Base-by-base conservation (phyloP, 2,113 vertebrate genomes). In the Sebastes schlegelii region DNA sequence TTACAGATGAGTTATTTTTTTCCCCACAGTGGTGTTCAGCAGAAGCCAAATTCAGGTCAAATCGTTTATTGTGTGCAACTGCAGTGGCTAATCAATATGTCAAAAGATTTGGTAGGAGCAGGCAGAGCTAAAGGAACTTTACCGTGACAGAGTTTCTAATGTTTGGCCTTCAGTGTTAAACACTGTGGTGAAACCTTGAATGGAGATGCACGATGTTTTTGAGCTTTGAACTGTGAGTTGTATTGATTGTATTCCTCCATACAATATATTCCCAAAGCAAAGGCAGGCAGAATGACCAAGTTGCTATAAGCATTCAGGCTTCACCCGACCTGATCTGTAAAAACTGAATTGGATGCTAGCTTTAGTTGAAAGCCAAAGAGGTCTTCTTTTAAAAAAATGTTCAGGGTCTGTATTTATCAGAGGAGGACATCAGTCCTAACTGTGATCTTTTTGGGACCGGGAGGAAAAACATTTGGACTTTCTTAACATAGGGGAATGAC, bases 41-140 rank as follows among this genome's bases (percentile, higher is more conserved):
- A 76, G 62, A 46, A 77, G 63, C 16, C 42, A 58, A 43, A n/a
- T 64, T 65, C 62, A 23, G 66, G 51, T 73, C 61, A 63, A 49
- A 66, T 0, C 6, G 82, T 26, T n/a, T 14, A 8, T n/a, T 26
- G 11, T 10, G 63, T 43, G 51, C 1, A 21, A 63, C 26, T 3
- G 57, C 74, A 21, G 43, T 1, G 8, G 64, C 43, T 79, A 51
- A 74, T 69, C 51, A 58, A 51, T 57, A 17, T 49, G 74, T 74
- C n/a, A 43, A 60, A 58, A 13, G 16, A 42, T 58, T 77, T 19
- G 13, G 26, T 26, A 49, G n/a, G 65, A 43, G 51, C 5, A 40
- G 57, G 74, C 9, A 6, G 42, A 26, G 9, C 60, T 54, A 7
- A 67, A 48, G 13, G 17, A 46, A 23, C 46, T 23, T 73, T 11